Percentiles rank a stretch among this genome's conserved stretches.
Conservation (phyloP, 53 echinoderm and acorn worm species). For the Holothuria leucospilota region DNA sequence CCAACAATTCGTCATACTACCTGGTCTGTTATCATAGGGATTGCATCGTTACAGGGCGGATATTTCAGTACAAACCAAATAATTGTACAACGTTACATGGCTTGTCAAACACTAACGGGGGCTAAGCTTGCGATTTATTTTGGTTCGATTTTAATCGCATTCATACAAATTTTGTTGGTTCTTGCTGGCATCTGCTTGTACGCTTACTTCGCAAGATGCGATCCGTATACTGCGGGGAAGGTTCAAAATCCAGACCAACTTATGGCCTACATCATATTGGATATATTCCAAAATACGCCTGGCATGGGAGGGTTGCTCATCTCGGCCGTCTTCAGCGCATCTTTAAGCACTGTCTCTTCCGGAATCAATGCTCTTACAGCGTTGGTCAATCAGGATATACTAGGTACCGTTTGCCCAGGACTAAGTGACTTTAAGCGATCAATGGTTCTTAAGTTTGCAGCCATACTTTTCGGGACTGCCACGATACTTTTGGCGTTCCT, state of each 20-base stretch:
- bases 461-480: background rate
- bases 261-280: background rate
- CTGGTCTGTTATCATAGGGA: background rate
- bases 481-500: background rate
- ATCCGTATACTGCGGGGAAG: background rate
- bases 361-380: background rate
- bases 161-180: background rate
- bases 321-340: background rate
- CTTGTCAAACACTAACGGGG: background rate
- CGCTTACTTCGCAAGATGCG: background rate
- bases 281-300: background rate
- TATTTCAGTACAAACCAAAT: background rate
- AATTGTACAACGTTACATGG: background rate
- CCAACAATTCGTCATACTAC: conserved; percentile 5
- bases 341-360: conserved; percentile 1
- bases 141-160: background rate
- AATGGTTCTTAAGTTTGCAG: background rate
- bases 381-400: background rate
- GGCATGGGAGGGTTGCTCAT: background rate
- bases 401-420: background rate
- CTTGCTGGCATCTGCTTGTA: background rate
- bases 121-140: background rate
- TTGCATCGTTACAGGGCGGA: background rate
- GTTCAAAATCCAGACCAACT: background rate
- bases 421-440: background rate